Percentiles rank a stretch among this genome's conserved stretches.
phyloP scores from a whole-genome alignment of 2,888 invertebrate genomes.

The Syritta pipiens region DNA sequence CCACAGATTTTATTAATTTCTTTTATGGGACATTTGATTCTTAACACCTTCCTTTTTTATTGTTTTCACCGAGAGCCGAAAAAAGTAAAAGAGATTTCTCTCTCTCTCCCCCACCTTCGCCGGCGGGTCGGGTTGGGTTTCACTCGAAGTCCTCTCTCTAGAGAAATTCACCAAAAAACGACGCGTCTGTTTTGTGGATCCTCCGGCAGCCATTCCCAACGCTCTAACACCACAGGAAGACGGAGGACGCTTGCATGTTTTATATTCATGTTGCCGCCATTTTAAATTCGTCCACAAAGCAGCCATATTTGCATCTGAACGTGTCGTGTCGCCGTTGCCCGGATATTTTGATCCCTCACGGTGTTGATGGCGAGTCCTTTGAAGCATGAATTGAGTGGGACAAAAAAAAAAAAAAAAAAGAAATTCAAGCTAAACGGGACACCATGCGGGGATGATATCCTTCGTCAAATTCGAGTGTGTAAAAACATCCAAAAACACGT shows the following conservation, averaged over 20 bases:
- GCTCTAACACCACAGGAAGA: slow-evolving; percentile 44
- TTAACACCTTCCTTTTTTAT: slow-evolving; percentile 55
- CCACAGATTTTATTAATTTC: slow-evolving; percentile 30
- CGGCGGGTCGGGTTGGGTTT: not conserved
- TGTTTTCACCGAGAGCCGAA: slow-evolving; percentile 21
- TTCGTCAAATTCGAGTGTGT: slow-evolving; percentile 2
- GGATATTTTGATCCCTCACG: slow-evolving; percentile 55
- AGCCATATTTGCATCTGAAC: slow-evolving; percentile 61
- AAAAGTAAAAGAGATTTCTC: slow-evolving; percentile 9
- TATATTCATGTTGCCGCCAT: slow-evolving; percentile 65
- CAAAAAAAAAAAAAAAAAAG: not conserved
- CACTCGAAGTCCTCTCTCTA: slow-evolving; percentile 41
- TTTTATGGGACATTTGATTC: slow-evolving; percentile 59
- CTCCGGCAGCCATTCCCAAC: slow-evolving; percentile 19
- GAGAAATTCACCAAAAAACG: slow-evolving; percentile 5
- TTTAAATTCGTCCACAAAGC: slow-evolving; percentile 49
- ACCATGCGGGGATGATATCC: slow-evolving; percentile 50
- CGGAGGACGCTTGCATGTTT: slow-evolving; percentile 30
- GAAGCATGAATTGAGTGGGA: slow-evolving; percentile 46
- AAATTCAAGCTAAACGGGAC: not conserved
- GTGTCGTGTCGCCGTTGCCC: slow-evolving; percentile 13
- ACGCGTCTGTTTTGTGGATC: not conserved
- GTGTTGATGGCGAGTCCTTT: slow-evolving; percentile 52
- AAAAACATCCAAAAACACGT: slow-evolving; percentile 38
- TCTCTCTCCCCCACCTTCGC: slow-evolving; percentile 1